These are phyloP conservation scores for Drosophila paracracens DNA, from an alignment of 2,888 invertebrate genomes.

Conservation along the genomic window DNA sequence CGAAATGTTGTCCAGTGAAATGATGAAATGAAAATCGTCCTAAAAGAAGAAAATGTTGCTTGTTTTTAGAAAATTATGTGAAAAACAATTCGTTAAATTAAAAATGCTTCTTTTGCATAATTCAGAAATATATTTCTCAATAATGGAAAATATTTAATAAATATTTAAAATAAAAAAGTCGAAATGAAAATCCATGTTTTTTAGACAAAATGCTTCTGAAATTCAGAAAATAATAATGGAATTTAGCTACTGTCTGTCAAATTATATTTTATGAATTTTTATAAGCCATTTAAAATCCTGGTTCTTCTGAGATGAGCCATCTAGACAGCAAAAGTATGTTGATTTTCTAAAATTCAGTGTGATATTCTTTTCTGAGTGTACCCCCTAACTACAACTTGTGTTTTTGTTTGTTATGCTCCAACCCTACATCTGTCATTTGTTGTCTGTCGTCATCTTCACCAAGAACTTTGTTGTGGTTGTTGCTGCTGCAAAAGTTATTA, in stretches of 20 bases:
- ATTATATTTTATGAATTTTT: neutral
- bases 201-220: neutral
- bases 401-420: conserved; percentile 22
- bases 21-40: neutral
- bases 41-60: fast-evolving
- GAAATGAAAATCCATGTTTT: neutral
- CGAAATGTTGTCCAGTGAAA: neutral
- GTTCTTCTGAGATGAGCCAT: neutral
- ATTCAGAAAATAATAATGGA: fast-evolving
- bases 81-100: neutral
- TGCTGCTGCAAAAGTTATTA: conserved; percentile 67
- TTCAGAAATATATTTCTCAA: neutral
- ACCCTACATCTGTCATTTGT: neutral
- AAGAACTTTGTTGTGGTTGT: conserved; percentile 54
- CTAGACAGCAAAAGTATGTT: neutral
- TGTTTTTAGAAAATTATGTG: neutral
- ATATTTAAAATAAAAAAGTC: neutral
- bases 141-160: neutral
- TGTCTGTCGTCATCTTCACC: conserved; percentile 47
- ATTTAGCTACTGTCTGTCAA: neutral
- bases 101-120: neutral
- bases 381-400: conserved; percentile 6
- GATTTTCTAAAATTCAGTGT: neutral
- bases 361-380: neutral
- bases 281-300: neutral